Conservation (phyloP, 2,888 invertebrate species). For the Drepana falcataria region DNA sequence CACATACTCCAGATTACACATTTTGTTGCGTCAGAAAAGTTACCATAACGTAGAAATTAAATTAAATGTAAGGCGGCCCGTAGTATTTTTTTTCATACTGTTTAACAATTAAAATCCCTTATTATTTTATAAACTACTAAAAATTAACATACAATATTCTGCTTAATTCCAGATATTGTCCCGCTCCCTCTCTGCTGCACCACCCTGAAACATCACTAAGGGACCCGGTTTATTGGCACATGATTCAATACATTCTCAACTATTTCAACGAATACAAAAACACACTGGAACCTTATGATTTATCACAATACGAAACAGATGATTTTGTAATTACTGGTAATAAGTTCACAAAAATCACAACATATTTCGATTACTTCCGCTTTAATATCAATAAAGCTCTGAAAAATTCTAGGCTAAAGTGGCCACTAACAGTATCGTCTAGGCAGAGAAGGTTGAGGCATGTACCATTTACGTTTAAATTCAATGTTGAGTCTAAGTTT, state of each 20-base stretch:
- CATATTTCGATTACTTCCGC: constrained; percentile 52
- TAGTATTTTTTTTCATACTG: too few relatives aligned
- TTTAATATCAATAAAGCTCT: constrained; percentile 46
- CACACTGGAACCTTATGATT: constrained; percentile 41
- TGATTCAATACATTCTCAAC: constrained; percentile 45
- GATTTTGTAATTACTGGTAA: constrained; percentile 40
- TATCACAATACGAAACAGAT: constrained; percentile 43
- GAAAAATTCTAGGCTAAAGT: constrained; percentile 19
- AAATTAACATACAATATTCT: too few relatives aligned
- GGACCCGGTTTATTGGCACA: constrained; percentile 58
- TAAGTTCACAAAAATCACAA: constrained; percentile 43
- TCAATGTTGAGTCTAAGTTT: constrained; percentile 43
- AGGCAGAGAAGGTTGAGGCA: constrained; percentile 57
- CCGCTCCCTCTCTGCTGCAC: constrained; percentile 61
- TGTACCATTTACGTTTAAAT: constrained; percentile 43
- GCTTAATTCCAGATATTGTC: constrained; percentile 49
- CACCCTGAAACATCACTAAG: constrained; percentile 61
- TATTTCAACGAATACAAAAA: constrained; percentile 53
- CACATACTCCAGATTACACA: too few relatives aligned
- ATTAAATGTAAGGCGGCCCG: too few relatives aligned
- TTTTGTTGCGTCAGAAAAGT: too few relatives aligned
- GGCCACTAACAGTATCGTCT: constrained; percentile 33
- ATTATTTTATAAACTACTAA: too few relatives aligned
- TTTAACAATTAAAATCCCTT: too few relatives aligned
- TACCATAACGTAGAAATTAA: too few relatives aligned